Conservation (phyloP, 1,140 invertebrate genomes). For the Trichonephila clavipes region DNA sequence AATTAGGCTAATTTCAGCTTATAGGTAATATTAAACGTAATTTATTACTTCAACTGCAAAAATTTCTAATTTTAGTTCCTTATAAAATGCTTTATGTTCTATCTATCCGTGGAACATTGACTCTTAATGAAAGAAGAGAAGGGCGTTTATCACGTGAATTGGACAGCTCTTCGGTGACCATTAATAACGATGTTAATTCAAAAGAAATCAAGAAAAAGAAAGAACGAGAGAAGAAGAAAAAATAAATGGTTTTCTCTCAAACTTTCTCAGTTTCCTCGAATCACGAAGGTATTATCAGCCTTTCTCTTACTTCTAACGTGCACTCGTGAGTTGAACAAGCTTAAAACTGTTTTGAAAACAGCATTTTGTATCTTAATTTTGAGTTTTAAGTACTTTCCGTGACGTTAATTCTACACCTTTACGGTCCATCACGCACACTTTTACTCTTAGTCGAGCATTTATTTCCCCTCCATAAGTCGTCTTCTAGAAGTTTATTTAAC, state of each 20-base stretch:
- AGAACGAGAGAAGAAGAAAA: not conserved
- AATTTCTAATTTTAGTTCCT: constrained; percentile 1
- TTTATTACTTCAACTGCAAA: not conserved
- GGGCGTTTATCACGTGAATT: constrained; percentile 18
- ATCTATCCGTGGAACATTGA: not conserved
- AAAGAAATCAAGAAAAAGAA: constrained; percentile 41
- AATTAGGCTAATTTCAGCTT: not conserved
- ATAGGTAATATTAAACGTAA: not conserved
- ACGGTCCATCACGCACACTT: not conserved
- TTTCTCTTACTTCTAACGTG: constrained; percentile 12
- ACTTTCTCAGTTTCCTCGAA: not conserved
- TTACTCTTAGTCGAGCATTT: not conserved
- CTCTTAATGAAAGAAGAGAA: not conserved
- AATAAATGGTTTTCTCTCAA: not conserved
- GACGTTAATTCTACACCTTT: constrained; percentile 36
- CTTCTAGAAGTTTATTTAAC: not conserved
- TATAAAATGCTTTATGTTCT: not conserved
- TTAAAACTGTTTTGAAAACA: constrained; percentile 15
- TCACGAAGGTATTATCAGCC: constrained; percentile 18
- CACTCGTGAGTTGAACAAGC: not conserved
- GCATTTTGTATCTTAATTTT: constrained; percentile 53
- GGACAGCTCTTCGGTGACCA: constrained; percentile 30
- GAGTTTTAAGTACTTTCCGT: constrained; percentile 54
- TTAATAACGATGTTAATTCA: constrained; percentile 52
- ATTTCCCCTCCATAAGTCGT: not conserved